Conservation (phyloP, 2,888 invertebrate genomes). For the Pterostichus madidus region DNA sequence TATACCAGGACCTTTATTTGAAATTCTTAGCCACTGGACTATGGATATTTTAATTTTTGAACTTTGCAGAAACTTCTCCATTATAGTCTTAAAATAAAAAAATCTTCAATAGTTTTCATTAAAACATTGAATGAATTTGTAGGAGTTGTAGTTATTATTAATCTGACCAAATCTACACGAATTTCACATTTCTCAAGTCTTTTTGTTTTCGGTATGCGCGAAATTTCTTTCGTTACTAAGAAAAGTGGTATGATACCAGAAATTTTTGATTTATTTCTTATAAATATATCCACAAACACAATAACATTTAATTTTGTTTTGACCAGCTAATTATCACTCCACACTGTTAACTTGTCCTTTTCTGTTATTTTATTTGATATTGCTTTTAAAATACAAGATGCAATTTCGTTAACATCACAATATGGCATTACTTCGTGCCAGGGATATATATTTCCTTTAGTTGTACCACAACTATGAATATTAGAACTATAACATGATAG, state of each 20-base stretch:
- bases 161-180: no score
- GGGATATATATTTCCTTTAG: slow-evolving; percentile 68
- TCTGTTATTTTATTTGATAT: slow-evolving; percentile 30
- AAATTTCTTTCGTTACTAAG: no score
- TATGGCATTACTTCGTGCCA: slow-evolving; percentile 68
- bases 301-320: slow-evolving; percentile 57
- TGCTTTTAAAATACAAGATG: slow-evolving; percentile 51
- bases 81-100: slow-evolving; percentile 58
- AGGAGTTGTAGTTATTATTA: slow-evolving; percentile 33
- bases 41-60: slow-evolving; percentile 58
- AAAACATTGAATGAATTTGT: slow-evolving; percentile 65
- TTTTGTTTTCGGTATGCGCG: no score
- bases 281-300: no score
- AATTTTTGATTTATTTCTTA: no score
- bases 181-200: no score
- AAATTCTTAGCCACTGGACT: slow-evolving; percentile 56
- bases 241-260: no score
- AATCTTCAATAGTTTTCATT: slow-evolving; percentile 55
- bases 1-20: background rate
- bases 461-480: slow-evolving; percentile 69
- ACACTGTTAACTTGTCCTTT: slow-evolving; percentile 39
- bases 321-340: slow-evolving; percentile 49
- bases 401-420: slow-evolving; percentile 69
- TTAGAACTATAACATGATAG: slow-evolving; percentile 70
- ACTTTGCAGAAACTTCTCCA: slow-evolving; percentile 61